Conservation (phyloP, 30 jellyfish, hydroid and myxozoan species). For the Pseudorhiza aurosa region DNA sequence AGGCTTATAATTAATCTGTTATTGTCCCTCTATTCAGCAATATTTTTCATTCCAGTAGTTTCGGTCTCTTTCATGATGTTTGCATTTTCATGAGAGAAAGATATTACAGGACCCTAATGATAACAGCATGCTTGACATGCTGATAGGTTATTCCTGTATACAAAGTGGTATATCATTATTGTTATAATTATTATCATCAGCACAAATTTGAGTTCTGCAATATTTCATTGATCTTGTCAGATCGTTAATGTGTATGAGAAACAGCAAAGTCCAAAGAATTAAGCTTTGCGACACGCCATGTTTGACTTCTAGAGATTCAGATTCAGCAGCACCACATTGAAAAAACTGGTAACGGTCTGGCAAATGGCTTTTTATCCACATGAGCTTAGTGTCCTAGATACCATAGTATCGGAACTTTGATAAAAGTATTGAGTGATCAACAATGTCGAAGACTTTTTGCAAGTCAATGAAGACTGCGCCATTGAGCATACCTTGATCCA, state of each 20-base stretch:
- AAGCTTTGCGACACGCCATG: slow-evolving; percentile 74
- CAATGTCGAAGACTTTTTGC: neutral
- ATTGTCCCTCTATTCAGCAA: slow-evolving; percentile 47
- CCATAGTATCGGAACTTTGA: neutral
- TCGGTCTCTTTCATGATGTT: slow-evolving; percentile 27
- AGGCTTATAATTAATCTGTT: slow-evolving; percentile 9
- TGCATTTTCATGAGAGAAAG: slow-evolving; percentile 42
- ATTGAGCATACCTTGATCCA: slow-evolving; percentile 24
- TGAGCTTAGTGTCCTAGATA: slow-evolving; percentile 24
- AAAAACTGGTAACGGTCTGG: slow-evolving; percentile 37
- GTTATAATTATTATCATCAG: no score
- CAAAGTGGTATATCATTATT: no score
- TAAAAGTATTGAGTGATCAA: neutral
- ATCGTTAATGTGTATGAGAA: slow-evolving; percentile 4
- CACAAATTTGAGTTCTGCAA: slow-evolving; percentile 40
- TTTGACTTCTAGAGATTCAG: slow-evolving; percentile 17
- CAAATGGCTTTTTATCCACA: slow-evolving; percentile 29
- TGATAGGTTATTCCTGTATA: no score
- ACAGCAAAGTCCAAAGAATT: slow-evolving; percentile 56
- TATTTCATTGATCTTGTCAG: slow-evolving; percentile 11
- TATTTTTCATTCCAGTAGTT: slow-evolving; percentile 20
- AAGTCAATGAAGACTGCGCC: neutral
- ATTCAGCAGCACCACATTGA: slow-evolving; percentile 28
- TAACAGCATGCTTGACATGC: no score
- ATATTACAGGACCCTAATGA: no score